Base-by-base conservation (phyloP, 2,113 vertebrate species). In the Tor tambroides region DNA sequence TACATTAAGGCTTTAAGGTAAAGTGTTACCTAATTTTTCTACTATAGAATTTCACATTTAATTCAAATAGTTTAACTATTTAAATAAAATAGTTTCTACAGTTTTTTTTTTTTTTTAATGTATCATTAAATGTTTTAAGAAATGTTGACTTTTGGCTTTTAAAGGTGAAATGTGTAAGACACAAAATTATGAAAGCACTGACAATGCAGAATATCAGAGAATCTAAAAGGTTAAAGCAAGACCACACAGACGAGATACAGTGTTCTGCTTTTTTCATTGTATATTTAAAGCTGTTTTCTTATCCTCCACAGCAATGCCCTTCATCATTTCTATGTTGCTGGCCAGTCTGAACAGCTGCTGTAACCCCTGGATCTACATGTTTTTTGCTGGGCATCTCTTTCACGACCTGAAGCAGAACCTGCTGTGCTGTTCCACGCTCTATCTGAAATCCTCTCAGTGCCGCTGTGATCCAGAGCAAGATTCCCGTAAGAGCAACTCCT, bases 281-380 rank as follows among this genome's bases (percentile, higher is more conserved):
- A 2, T 11, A 67, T 32, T 83, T 2, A 80, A 32, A 17, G 30
- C 4, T 76, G 30, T 88, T 15, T 75, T 38, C 56, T 71, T 87
- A n/a, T n/a, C n/a, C 19, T 85, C 14, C 30, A 17, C 94, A 99
- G 98, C 96, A 11, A 96, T 95, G 3, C 94, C 96, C 12, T 99
- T 99, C 93, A 97, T 98, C 94, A 98, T 99, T 12, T 96, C 97
- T 92, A 98, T 98, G 96, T 95, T 99, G 74, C 95, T 99, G 91
- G 98, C 97, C 90, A 99, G 98, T 92, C 96, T 99, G 86, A 99
- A 99, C 95, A 99, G 98, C 94, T 99, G 98, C 94, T 99, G 98
- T 88, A 99, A 99, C 94, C 98, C 98, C 80, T 99, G 98, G 98
- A 99, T 99, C 96, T 99, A 99, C 95, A 97, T 99, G 98, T 96